These are phyloP conservation scores for Meloidogyne hapla DNA, from an alignment of 1,140 invertebrate genomes.

Conservation along the genomic window DNA sequence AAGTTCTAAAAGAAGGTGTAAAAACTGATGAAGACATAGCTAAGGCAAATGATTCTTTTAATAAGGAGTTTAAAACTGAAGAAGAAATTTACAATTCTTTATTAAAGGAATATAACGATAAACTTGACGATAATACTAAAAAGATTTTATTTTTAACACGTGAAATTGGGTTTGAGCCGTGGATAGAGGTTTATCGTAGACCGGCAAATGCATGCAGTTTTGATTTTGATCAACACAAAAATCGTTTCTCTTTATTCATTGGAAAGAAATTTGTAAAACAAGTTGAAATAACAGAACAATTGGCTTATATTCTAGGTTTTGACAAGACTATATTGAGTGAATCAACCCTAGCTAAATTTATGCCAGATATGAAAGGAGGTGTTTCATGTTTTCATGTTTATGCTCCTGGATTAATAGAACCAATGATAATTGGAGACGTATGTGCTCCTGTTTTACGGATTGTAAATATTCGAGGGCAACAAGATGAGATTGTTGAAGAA, in stretches of 20 bases:
- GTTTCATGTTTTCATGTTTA: conserved; percentile 29
- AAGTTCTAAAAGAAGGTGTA: no score
- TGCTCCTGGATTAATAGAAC: conserved; percentile 36
- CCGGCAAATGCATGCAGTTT: not conserved
- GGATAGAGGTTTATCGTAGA: not conserved
- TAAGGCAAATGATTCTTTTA: no score
- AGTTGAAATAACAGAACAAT: not conserved
- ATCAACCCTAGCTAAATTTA: not conserved
- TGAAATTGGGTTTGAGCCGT: not conserved
- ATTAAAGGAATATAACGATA: no score
- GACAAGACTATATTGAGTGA: not conserved
- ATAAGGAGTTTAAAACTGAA: no score
- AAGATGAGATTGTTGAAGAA: conserved; percentile 26
- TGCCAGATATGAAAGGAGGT: conserved; percentile 14
- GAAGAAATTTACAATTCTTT: no score
- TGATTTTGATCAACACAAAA: not conserved
- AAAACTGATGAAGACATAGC: no score
- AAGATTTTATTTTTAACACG: no score
- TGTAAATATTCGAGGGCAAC: not conserved
- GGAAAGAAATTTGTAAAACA: not conserved
- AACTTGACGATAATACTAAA: no score
- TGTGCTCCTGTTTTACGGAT: conserved; percentile 28
- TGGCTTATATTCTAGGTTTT: conserved; percentile 13
- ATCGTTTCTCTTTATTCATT: conserved; percentile 2
- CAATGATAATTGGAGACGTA: conserved; percentile 28